phyloP scores from a whole-genome alignment of 2,113 vertebrate genomes.

The Semnornis frantzii region DNA sequence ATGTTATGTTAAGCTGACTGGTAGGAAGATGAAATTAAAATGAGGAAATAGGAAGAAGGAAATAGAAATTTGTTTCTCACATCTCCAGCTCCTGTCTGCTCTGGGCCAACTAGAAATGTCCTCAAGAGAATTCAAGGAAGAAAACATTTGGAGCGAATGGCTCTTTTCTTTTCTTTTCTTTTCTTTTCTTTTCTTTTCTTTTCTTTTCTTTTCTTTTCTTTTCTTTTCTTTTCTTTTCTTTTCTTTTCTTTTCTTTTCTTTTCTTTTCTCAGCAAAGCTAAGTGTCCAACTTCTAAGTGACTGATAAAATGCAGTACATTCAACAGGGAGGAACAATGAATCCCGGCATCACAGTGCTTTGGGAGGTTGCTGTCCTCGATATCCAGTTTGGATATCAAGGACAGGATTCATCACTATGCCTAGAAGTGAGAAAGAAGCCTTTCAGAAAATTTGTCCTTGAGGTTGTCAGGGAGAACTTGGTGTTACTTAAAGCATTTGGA shows the following conservation, averaged over 20 bases:
- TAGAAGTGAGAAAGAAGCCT: background rate
- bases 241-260: background rate
- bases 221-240: background rate
- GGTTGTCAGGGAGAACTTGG: background rate
- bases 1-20: background rate
- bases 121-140: background rate
- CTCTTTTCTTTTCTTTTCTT: background rate
- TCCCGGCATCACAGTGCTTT: background rate
- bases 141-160: background rate
- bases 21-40: background rate
- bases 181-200: background rate
- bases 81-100: background rate
- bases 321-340: background rate
- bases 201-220: background rate
- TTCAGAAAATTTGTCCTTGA: background rate
- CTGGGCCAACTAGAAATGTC: background rate
- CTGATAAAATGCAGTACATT: background rate
- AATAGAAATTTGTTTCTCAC: background rate
- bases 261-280: background rate
- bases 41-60: background rate
- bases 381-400: background rate
- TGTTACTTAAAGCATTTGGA: background rate
- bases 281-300: background rate
- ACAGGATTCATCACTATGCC: background rate
- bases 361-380: background rate